These are phyloP conservation scores for Phalacrocorax aristotelis DNA, from an alignment of 2,113 vertebrate species.

Conservation along the genomic window DNA sequence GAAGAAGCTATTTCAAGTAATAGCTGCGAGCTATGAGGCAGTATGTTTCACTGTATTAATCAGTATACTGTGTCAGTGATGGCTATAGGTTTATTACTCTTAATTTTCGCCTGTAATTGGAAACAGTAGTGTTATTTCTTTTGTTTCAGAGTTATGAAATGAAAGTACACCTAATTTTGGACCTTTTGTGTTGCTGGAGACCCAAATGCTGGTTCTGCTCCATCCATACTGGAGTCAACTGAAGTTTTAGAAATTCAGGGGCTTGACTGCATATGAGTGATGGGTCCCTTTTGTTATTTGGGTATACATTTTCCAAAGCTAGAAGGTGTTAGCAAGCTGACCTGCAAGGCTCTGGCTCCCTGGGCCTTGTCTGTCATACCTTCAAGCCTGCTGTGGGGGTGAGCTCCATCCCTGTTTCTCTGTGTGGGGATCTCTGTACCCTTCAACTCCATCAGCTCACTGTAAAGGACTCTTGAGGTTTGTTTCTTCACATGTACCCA, in stretches of 20 bases:
- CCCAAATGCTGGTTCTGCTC: not conserved
- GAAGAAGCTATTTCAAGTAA: not conserved
- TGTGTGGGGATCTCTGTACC: not conserved
- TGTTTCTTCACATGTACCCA: not conserved
- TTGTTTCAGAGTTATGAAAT: not conserved
- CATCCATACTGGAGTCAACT: not conserved
- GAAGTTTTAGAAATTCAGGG: not conserved
- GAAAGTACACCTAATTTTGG: not conserved
- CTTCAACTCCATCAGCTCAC: not conserved
- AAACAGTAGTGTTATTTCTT: not conserved
- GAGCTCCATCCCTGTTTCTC: not conserved
- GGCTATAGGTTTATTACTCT: not conserved
- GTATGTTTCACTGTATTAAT: not conserved
- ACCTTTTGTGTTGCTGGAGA: not conserved
- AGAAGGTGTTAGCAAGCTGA: not conserved
- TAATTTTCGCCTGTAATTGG: not conserved
- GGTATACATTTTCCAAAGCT: not conserved
- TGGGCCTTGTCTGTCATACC: not conserved
- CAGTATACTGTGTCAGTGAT: not conserved
- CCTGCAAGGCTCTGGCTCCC: not conserved
- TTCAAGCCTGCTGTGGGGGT: not conserved
- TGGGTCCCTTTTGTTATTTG: not conserved
- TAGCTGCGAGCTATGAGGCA: not conserved
- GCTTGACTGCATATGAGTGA: not conserved
- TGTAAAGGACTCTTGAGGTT: not conserved